Conservation (phyloP, 2,797 vertebrate species). For the Chromobotia macracanthus region DNA sequence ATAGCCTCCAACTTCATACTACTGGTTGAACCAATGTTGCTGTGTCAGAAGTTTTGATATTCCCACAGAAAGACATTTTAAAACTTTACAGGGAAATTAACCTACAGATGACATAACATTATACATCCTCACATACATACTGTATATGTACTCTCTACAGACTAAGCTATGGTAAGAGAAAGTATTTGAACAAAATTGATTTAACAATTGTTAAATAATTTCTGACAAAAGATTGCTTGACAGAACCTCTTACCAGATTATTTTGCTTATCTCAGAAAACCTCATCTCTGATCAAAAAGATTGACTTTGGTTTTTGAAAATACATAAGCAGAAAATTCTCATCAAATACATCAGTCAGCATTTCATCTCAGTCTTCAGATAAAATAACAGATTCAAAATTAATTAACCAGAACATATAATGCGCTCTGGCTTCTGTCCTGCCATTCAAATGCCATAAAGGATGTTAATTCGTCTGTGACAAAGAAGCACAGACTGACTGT, state of each 20-base stretch:
- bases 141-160: too few relatives aligned
- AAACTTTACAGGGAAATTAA: not conserved
- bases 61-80: not conserved
- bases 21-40: not conserved
- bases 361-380: conserved; percentile 3
- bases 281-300: not conserved
- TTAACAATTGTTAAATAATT: not conserved
- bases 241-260: not conserved
- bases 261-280: not conserved
- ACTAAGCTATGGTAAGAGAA: too few relatives aligned
- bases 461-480: conserved; percentile 34
- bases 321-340: not conserved
- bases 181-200: not conserved
- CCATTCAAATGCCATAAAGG: conserved; percentile 35
- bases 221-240: not conserved
- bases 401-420: conserved; percentile 38
- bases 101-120: too few relatives aligned
- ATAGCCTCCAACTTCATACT: not conserved
- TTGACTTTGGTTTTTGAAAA: not conserved
- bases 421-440: not conserved
- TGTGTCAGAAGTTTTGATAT: too few relatives aligned
- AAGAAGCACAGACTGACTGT: conserved; percentile 23
- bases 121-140: too few relatives aligned
- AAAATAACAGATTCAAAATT: conserved; percentile 24
- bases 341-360: conserved; percentile 9